These are phyloP conservation scores for Molossus molossus DNA, from an alignment of 2,797 vertebrate genomes.

Conservation along the genomic window DNA sequence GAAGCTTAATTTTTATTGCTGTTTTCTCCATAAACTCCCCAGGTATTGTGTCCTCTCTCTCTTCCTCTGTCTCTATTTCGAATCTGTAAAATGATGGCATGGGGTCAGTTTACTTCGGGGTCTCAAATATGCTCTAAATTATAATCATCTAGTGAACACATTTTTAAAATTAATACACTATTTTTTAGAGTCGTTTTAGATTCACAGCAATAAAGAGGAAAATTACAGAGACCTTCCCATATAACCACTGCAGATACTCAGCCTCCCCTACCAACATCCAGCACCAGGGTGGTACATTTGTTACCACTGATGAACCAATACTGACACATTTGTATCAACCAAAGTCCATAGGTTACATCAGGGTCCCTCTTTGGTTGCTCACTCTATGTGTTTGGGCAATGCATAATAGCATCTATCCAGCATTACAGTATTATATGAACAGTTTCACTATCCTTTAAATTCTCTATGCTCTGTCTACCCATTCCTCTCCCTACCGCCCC, in stretches of 20 bases:
- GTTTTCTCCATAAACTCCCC: neutral
- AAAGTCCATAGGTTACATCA: neutral
- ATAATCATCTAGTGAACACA: neutral
- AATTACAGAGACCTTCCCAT: neutral
- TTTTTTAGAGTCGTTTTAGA: neutral
- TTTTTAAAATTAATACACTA: neutral
- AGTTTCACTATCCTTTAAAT: neutral
- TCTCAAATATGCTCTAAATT: neutral
- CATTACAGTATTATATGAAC: too few relatives aligned
- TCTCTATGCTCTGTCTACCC: neutral
- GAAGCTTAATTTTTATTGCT: neutral
- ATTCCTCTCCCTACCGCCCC: neutral
- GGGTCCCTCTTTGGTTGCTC: too few relatives aligned
- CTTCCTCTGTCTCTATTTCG: neutral
- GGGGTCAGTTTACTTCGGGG: neutral
- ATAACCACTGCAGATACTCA: too few relatives aligned
- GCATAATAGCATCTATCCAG: too few relatives aligned
- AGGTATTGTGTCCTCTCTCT: neutral
- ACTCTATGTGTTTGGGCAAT: too few relatives aligned
- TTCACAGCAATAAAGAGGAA: neutral
- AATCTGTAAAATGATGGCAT: neutral
- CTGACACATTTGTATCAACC: neutral
- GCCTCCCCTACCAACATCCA: neutral
- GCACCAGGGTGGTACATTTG: neutral
- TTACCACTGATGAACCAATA: neutral